Evolutionary conservation across 2,797 vertebrate species (phyloP).

Genomic region (Pantherophis vulpinus): DNA sequence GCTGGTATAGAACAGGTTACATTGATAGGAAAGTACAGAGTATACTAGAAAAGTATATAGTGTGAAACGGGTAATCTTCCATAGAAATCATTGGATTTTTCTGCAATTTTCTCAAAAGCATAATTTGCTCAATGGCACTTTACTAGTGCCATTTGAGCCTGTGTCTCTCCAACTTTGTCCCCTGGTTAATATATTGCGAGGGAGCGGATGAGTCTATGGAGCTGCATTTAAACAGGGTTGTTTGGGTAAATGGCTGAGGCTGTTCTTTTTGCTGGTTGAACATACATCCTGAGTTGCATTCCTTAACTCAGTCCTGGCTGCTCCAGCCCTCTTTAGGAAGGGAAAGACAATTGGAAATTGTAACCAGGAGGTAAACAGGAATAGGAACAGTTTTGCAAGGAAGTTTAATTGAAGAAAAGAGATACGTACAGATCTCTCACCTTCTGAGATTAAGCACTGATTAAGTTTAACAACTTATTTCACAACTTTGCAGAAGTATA

Average conservation of each 20-base stretch:
- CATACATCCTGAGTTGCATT: neutral
- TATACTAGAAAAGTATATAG: neutral
- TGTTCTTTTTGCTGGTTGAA: neutral
- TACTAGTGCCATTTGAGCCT: neutral
- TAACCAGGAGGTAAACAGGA: neutral
- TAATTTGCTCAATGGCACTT: neutral
- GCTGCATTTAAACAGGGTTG: neutral
- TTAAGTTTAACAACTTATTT: neutral
- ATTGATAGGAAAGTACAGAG: neutral
- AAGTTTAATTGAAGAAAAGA: neutral
- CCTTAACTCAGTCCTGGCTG: neutral
- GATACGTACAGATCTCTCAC: neutral
- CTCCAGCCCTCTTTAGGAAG: neutral
- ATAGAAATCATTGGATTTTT: neutral
- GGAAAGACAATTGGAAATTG: neutral
- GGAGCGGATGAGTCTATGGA: neutral
- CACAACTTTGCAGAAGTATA: neutral
- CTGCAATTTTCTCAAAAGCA: neutral
- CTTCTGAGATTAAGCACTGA: neutral
- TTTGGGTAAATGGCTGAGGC: neutral
- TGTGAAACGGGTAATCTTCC: neutral
- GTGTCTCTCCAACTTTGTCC: neutral
- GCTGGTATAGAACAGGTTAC: neutral
- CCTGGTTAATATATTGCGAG: neutral
- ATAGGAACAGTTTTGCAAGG: neutral